phyloP scores from a whole-genome alignment of 2,888 invertebrate species.

The Tricholauxania praeusta region DNA sequence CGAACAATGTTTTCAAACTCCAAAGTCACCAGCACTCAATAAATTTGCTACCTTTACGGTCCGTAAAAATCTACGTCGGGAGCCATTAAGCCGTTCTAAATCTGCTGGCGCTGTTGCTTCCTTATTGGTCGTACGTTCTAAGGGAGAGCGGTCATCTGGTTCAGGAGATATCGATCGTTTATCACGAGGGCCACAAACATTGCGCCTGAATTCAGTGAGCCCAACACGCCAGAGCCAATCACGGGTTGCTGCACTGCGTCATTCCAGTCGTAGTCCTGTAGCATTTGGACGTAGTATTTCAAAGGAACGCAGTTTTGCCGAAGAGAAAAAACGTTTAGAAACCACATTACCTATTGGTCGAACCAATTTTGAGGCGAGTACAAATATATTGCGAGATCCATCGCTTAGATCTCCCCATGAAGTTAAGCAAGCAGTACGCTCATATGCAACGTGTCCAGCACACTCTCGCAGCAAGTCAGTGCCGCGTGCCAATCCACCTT shows the following conservation, averaged over 20 bases:
- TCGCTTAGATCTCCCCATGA: slow-evolving; percentile 73
- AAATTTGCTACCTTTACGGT: slow-evolving; percentile 65
- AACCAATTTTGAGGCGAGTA: slow-evolving; percentile 65
- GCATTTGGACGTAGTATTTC: slow-evolving; percentile 69
- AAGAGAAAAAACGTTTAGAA: slow-evolving; percentile 70
- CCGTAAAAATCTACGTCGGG: slow-evolving; percentile 57
- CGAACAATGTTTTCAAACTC: slow-evolving; percentile 62
- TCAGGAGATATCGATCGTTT: slow-evolving; percentile 34
- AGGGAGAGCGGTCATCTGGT: slow-evolving; percentile 47
- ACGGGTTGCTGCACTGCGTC: slow-evolving; percentile 55
- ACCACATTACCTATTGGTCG: slow-evolving; percentile 62
- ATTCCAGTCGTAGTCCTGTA: slow-evolving; percentile 67
- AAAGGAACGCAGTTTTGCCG: slow-evolving; percentile 73
- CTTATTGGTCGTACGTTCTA: slow-evolving; percentile 49
- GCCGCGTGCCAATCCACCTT: slow-evolving; percentile 51
- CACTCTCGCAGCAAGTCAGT: slow-evolving; percentile 64
- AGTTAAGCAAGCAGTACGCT: slow-evolving; percentile 70
- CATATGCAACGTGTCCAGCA: slow-evolving; percentile 60
- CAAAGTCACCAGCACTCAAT: slow-evolving; percentile 53
- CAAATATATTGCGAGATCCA: slow-evolving; percentile 69
- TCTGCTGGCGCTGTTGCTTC: slow-evolving; percentile 63
- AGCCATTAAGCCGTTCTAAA: slow-evolving; percentile 64
- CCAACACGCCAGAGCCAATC: slow-evolving; percentile 54
- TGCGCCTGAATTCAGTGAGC: slow-evolving; percentile 60
- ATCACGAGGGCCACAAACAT: slow-evolving; percentile 56